Evolutionary conservation across 2,888 invertebrate species (phyloP).

Genomic region (Xestia ashworthii): DNA sequence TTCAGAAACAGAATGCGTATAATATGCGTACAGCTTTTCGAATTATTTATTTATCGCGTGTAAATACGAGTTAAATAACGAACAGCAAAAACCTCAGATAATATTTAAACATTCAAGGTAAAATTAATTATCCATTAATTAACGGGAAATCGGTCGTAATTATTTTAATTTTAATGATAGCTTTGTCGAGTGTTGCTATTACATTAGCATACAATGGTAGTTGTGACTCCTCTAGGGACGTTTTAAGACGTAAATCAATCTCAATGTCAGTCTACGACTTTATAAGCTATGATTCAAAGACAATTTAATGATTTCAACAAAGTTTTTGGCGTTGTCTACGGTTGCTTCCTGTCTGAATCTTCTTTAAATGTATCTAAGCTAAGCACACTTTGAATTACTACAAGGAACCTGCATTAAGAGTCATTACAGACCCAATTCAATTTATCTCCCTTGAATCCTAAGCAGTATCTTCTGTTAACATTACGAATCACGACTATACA

Average conservation of each 20-base stretch:
- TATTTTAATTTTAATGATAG: slow-evolving; percentile 44
- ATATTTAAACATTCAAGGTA: slow-evolving; percentile 35
- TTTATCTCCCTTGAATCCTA: slow-evolving; percentile 30
- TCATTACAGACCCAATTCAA: slow-evolving; percentile 9
- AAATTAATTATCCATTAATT: slow-evolving; percentile 37
- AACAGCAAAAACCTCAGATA: slow-evolving; percentile 26
- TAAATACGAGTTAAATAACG: background rate
- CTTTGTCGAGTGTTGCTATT: slow-evolving; percentile 58
- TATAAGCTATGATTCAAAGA: background rate
- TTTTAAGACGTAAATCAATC: slow-evolving; percentile 18
- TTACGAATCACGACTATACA: slow-evolving; percentile 5
- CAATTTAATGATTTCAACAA: background rate
- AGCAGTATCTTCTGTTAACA: slow-evolving; percentile 24
- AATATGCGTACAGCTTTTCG: background rate
- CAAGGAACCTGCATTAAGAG: background rate
- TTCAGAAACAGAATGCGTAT: background rate
- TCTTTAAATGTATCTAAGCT: background rate
- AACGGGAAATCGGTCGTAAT: slow-evolving; percentile 36
- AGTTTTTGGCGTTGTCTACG: background rate
- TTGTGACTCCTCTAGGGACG: slow-evolving; percentile 7
- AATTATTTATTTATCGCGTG: background rate
- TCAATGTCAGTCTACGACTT: background rate
- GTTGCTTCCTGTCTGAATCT: no score
- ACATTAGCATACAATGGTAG: slow-evolving; percentile 57
- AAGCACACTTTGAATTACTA: background rate